These are phyloP conservation scores for Scaptomyza tumidula DNA, from an alignment of 2,888 invertebrate genomes.

Conservation along the genomic window DNA sequence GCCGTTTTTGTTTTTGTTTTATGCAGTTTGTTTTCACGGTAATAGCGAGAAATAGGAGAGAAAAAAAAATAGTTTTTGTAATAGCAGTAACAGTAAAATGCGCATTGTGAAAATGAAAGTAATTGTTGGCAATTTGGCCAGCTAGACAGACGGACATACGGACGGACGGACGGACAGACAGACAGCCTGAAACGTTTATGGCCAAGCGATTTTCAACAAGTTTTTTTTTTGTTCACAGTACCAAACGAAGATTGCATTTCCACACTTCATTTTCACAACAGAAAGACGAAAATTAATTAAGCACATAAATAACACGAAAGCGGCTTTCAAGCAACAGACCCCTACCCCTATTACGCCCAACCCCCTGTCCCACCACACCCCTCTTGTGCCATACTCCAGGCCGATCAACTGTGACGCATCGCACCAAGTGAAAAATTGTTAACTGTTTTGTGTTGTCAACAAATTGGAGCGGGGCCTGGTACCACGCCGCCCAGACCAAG, in stretches of 20 bases:
- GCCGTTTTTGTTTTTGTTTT: constrained; percentile 7
- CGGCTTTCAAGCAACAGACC: constrained; percentile 36
- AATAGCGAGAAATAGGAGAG: neutral
- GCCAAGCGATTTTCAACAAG: constrained; percentile 68
- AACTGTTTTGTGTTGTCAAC: constrained; percentile 65
- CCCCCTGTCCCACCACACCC: neutral
- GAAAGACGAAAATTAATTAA: constrained; percentile 70
- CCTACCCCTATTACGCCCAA: neutral
- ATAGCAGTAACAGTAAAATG: constrained; percentile 39
- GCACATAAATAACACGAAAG: constrained; percentile 69
- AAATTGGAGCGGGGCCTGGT: constrained; percentile 72
- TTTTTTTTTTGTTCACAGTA: constrained; percentile 38
- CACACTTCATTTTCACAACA: constrained; percentile 47
- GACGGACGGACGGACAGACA: constrained; percentile 4
- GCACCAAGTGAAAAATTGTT: constrained; percentile 52
- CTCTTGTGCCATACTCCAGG: constrained; percentile 7
- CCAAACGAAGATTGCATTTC: constrained; percentile 50
- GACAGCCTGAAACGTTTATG: constrained; percentile 59
- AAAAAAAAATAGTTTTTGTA: constrained; percentile 25
- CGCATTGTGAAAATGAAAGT: constrained; percentile 73
- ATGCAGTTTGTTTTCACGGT: neutral
- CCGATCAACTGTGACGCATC: constrained; percentile 74
- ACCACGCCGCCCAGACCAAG: constrained; percentile 51
- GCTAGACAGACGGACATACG: constrained; percentile 1
- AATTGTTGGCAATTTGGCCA: constrained; percentile 58